phyloP scores from a whole-genome alignment of 2,113 vertebrate species.

The Lipophrys pholis region DNA sequence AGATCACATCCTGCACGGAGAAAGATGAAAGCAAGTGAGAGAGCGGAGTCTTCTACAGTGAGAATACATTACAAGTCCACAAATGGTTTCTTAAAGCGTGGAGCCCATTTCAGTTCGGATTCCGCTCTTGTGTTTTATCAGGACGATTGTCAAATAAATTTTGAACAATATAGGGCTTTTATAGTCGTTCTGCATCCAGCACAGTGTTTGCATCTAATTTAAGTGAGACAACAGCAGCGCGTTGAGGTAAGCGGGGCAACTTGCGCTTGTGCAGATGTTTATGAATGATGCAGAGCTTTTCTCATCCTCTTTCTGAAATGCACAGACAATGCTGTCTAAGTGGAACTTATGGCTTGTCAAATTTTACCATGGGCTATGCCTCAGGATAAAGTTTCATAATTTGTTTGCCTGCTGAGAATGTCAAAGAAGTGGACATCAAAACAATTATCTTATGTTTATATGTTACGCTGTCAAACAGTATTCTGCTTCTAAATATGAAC shows the following conservation, averaged over 20 bases:
- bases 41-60: slow-evolving; percentile 15
- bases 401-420: slow-evolving; percentile 7
- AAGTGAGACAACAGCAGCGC: slow-evolving; percentile 6
- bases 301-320: slow-evolving; percentile 22
- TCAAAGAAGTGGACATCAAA: slow-evolving; percentile 10
- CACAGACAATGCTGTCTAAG: slow-evolving; percentile 12
- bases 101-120: slow-evolving; percentile 28
- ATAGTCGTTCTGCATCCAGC: slow-evolving; percentile 31
- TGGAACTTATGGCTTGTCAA: slow-evolving; percentile 3
- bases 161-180: slow-evolving; percentile 14
- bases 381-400: slow-evolving; percentile 27
- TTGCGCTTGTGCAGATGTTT: slow-evolving; percentile 30
- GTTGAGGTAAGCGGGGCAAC: slow-evolving; percentile 17
- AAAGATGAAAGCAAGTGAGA: slow-evolving; percentile 35
- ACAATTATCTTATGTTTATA: slow-evolving; percentile 10
- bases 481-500: not conserved
- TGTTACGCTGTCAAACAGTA: not conserved
- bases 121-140: slow-evolving; percentile 14
- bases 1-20: slow-evolving; percentile 92
- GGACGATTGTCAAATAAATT: slow-evolving; percentile 34
- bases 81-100: slow-evolving; percentile 10
- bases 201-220: slow-evolving; percentile 22
- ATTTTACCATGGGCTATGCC: slow-evolving; percentile 25
- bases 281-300: slow-evolving; percentile 31
- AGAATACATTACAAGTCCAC: too few species aligned